A percentile compares a stretch with the other conserved stretches of the same genome.
Conservation (phyloP, 64 coral and sea anemone species). For the Montipora sp. region DNA sequence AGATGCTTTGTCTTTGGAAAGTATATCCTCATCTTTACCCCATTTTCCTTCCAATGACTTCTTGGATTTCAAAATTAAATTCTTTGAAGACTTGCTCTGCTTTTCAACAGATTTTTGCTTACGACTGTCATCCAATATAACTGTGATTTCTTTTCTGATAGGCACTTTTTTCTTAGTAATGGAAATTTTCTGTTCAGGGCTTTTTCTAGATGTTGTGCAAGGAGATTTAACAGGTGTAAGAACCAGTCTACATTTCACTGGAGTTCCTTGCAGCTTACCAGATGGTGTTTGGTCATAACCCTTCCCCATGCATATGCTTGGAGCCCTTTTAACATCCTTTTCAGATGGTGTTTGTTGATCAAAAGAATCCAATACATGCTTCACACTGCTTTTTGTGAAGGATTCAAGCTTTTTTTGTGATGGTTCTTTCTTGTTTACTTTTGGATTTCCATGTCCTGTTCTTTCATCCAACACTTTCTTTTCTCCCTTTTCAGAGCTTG, state of each 20-base stretch:
- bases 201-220: background rate
- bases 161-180: background rate
- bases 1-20: background rate
- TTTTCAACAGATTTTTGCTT: constrained; percentile 6
- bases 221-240: constrained; percentile 29
- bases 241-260: constrained; percentile 39
- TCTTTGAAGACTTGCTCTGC: background rate
- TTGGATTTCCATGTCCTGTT: constrained; percentile 5
- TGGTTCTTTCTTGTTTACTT: constrained; percentile 41
- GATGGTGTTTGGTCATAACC: constrained; percentile 24
- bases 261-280: constrained; percentile 11
- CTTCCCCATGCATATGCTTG: background rate
- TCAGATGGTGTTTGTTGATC: background rate
- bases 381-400: constrained; percentile 1
- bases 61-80: background rate
- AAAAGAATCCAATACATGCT: background rate
- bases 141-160: background rate
- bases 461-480: constrained; percentile 26
- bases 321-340: background rate
- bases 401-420: constrained; percentile 53
- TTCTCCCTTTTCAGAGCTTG: constrained; percentile 28
- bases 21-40: background rate
- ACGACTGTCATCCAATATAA: background rate
- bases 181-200: background rate
- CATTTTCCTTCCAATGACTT: background rate